Conservation (phyloP, 2,888 invertebrate species). For the Epinotia brunnichana region DNA sequence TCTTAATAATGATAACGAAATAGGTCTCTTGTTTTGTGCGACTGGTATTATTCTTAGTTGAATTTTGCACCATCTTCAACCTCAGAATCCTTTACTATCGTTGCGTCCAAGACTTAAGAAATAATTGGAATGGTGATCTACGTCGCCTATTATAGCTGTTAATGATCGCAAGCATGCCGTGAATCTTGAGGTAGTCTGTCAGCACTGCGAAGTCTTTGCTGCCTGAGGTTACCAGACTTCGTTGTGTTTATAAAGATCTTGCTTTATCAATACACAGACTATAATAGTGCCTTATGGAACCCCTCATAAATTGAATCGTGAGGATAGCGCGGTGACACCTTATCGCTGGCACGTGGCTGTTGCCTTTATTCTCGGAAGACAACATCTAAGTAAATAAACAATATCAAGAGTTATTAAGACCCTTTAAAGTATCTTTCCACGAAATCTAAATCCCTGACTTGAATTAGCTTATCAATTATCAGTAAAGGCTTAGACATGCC, state of each 20-base stretch:
- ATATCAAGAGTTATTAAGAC: neutral
- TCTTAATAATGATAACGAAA: neutral
- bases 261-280: neutral
- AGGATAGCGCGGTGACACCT: neutral
- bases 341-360: conserved; percentile 12
- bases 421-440: conserved; percentile 17
- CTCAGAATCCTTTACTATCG: too few species aligned
- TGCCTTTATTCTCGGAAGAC: conserved; percentile 19
- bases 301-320: neutral
- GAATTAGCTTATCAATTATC: conserved; percentile 21
- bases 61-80: neutral
- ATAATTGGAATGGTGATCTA: neutral
- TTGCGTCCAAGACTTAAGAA: too few species aligned
- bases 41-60: neutral
- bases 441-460: conserved; percentile 18
- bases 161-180: neutral
- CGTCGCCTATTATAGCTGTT: neutral
- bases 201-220: neutral
- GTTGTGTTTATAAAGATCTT: neutral
- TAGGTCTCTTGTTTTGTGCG: neutral
- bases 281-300: neutral
- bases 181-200: neutral
- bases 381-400: conserved; percentile 27
- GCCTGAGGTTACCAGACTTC: neutral
- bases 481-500: conserved; percentile 19